Conservation (phyloP, 2,113 vertebrate genomes). For the Poeciliopsis retropinna region DNA sequence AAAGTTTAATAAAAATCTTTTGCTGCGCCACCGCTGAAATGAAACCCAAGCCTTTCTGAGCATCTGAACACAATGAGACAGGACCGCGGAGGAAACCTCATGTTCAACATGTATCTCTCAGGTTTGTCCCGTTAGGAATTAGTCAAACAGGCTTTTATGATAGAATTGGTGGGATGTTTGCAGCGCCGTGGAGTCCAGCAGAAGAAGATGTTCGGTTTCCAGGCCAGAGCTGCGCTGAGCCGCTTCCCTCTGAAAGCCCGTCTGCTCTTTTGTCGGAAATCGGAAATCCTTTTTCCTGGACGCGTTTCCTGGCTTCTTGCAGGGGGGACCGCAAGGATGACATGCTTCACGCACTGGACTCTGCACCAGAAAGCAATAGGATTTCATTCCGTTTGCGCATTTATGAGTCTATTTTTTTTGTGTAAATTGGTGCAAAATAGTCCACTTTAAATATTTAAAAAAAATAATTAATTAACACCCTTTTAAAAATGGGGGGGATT, state of each 20-base stretch:
- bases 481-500: neutral
- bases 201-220: slow-evolving; percentile 29
- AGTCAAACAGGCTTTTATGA: slow-evolving; percentile 14
- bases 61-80: slow-evolving; percentile 90
- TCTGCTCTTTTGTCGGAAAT: slow-evolving; percentile 89
- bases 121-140: slow-evolving; percentile 80
- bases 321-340: slow-evolving; percentile 59
- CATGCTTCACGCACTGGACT: slow-evolving; percentile 47
- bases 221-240: slow-evolving; percentile 52
- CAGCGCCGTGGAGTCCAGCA: slow-evolving; percentile 21
- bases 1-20: slow-evolving; percentile 92
- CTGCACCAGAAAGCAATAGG: slow-evolving; percentile 36
- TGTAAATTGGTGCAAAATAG: neutral
- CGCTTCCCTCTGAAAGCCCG: slow-evolving; percentile 72
- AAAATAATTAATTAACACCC: neutral
- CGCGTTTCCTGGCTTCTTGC: slow-evolving; percentile 94
- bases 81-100: slow-evolving; percentile 92
- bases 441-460: neutral
- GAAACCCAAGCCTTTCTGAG: slow-evolving; percentile 81
- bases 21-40: slow-evolving; percentile 76
- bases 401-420: neutral
- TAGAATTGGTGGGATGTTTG: neutral
- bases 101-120: slow-evolving; percentile 99
- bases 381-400: slow-evolving; percentile 14
- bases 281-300: slow-evolving; percentile 99